Base-by-base conservation (phyloP, 2,888 invertebrate species). In the Drosophila pseudotakahashii region DNA sequence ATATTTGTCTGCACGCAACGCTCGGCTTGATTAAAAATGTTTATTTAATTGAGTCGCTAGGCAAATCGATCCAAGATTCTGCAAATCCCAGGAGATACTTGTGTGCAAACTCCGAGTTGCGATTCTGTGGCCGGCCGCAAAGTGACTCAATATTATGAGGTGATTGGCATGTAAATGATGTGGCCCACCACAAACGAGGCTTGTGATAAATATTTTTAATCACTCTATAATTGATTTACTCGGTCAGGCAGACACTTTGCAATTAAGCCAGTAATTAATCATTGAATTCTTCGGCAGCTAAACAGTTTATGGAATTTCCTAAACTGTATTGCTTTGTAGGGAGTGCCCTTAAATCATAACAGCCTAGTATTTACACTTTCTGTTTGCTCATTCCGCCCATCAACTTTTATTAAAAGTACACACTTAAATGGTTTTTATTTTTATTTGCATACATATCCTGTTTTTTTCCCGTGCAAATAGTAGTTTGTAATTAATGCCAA, bases 21-120 rank as follows among this genome's bases (percentile, higher is more conserved):
- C 23, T 47, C 34, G 39, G 26, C 34, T 63, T 63, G 63, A 66
- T 66, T 66, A 63, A 66, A 63, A 66, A 63, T 66, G 66, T 63
- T 63, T 63, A 63, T 66, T 66, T 62, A 53, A 47, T 66, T 53
- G 45, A 41, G 52, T 47, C 47, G 14, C 39, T 16, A 1, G 26
- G n/a, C 14, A 39, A 39, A 53, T 42, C 14, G 16, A 36, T 23
- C 9, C 6, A 26, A 26, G 26, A 19, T 11, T 7, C 16, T n/a
- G 11, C 5, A 41, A 41, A 34, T 42, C 48, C 41, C 23, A 2
- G 1, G 3, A 11, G 41, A 13, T 34, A 42, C 19, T 19, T 1
- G 32, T 3, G 3, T 3, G 10, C 13, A 32, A 34, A 5, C 32
- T 32, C 10, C 32, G 1, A 30, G 30, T 47, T 26, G n/a, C 10